Evolutionary conservation across 1,140 invertebrate species (phyloP).

Genomic region (Coboldia fuscipes): DNA sequence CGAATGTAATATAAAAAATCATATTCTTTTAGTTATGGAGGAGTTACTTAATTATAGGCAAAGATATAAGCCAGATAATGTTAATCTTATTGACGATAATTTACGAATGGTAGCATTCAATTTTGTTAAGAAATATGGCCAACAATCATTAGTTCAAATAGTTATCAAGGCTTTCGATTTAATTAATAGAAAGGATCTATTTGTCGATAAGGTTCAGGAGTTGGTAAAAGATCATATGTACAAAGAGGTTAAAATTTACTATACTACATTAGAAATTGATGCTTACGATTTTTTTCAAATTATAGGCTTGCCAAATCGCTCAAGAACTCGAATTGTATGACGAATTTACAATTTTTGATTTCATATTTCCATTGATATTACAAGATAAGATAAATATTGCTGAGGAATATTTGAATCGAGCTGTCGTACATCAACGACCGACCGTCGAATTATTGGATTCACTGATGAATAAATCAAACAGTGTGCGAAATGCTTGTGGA

Average conservation of each 20-base stretch:
- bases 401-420: constrained; percentile 35
- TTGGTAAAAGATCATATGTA: constrained; percentile 29
- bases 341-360: constrained; percentile 33
- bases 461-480: constrained; percentile 23
- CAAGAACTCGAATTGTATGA: constrained; percentile 28
- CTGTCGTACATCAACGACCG: constrained; percentile 27
- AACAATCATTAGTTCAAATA: constrained; percentile 26
- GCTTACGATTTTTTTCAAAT: constrained; percentile 12
- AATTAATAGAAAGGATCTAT: constrained; percentile 23
- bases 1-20: not conserved
- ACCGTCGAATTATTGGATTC: constrained; percentile 39
- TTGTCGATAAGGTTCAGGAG: constrained; percentile 27
- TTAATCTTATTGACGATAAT: constrained; percentile 22
- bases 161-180: constrained; percentile 30
- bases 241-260: constrained; percentile 26
- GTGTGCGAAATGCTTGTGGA: constrained; percentile 20
- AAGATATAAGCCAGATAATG: constrained; percentile 12
- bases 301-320: constrained; percentile 27
- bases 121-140: constrained; percentile 29
- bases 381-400: constrained; percentile 42
- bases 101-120: constrained; percentile 35
- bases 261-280: too few relatives aligned
- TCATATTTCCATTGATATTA: constrained; percentile 43
- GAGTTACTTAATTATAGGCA: constrained; percentile 25
- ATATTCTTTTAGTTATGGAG: constrained; percentile 27